Evolutionary conservation across 2,888 invertebrate species (phyloP).

Genomic region (Oscheius sp.): DNA sequence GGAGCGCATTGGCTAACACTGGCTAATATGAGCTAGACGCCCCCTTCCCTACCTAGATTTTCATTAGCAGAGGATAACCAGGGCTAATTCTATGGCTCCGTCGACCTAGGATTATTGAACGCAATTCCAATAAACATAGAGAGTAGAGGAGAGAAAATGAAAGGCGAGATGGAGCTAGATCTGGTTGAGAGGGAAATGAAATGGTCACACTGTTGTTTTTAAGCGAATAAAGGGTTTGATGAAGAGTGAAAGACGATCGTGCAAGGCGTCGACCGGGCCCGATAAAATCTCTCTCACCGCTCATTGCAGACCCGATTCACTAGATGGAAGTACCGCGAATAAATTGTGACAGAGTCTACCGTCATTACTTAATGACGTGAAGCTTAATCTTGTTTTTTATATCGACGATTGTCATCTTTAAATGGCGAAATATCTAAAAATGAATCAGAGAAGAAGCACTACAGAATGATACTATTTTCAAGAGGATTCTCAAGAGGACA

Average conservation of each 20-base stretch:
- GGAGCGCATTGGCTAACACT: constrained; percentile 9
- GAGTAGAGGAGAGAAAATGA: not conserved
- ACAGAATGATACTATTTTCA: constrained; percentile 8
- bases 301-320: not conserved
- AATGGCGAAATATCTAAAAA: too few species aligned
- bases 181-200: too few species aligned
- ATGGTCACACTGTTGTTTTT: too few species aligned
- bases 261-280: constrained; percentile 15
- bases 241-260: not conserved
- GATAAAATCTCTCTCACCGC: constrained; percentile 21
- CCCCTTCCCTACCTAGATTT: constrained; percentile 10
- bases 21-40: constrained; percentile 8
- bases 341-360: constrained; percentile 7
- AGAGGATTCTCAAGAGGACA: not conserved
- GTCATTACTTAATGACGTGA: constrained; percentile 1
- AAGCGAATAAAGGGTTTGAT: not conserved
- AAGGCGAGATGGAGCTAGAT: too few species aligned
- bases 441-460: too few species aligned
- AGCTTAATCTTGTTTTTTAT: too few species aligned
- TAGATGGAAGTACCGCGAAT: constrained; percentile 21
- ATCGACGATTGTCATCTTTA: too few species aligned
- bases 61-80: constrained; percentile 27
- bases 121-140: not conserved
- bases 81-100: constrained; percentile 16
- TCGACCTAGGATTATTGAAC: not conserved